A percentile compares a stretch with the other conserved stretches of the same genome.
Evolutionary conservation across 1,140 invertebrate genomes (phyloP).

Genomic region (Drosophila rufa): DNA sequence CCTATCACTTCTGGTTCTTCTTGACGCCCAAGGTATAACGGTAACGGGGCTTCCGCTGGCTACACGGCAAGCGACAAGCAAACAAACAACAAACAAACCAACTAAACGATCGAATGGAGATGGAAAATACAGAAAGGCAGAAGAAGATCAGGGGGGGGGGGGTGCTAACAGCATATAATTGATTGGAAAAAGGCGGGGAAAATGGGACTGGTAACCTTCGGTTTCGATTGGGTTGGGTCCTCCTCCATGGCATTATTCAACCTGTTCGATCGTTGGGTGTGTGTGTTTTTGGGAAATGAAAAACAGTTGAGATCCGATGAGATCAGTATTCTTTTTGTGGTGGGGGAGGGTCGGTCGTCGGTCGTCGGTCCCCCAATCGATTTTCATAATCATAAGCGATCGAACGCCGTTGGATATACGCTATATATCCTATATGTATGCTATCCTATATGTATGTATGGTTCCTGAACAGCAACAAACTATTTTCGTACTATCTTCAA

Average conservation of each 20-base stretch:
- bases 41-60: conserved; percentile 44
- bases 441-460: conserved; percentile 37
- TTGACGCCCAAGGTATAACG: conserved; percentile 32
- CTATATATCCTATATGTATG: conserved; percentile 36
- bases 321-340: conserved; percentile 13
- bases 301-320: conserved; percentile 1
- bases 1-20: conserved; percentile 19
- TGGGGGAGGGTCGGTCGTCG: not conserved
- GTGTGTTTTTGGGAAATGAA: not conserved
- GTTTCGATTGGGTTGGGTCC: conserved; percentile 24
- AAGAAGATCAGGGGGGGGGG: not conserved
- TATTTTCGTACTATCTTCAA: conserved; percentile 81
- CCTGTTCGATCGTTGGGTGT: not conserved
- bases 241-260: conserved; percentile 2
- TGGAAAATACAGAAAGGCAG: conserved; percentile 6
- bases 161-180: conserved; percentile 32
- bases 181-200: conserved; percentile 25
- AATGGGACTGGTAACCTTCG: conserved; percentile 33
- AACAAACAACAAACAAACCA: conserved; percentile 37
- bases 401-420: conserved; percentile 35
- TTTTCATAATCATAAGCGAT: conserved; percentile 49
- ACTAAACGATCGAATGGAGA: conserved; percentile 20
- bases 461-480: conserved; percentile 61
- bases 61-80: conserved; percentile 19
- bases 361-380: conserved; percentile 4